Conservation (phyloP, 2,113 vertebrate species). For the Oplegnathus fasciatus region DNA sequence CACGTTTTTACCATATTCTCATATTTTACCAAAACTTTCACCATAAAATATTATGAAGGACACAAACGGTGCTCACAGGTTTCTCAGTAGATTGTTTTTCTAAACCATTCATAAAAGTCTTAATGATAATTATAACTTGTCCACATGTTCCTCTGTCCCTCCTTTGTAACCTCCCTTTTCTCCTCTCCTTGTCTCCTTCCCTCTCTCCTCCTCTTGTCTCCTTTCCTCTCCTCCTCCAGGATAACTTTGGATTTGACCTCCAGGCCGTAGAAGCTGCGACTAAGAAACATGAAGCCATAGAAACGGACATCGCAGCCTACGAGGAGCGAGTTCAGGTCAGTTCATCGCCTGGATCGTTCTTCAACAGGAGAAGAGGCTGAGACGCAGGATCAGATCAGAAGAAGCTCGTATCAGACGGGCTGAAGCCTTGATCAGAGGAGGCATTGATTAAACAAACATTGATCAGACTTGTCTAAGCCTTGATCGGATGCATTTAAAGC, state of each 20-base stretch:
- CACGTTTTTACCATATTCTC: not conserved
- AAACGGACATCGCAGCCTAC: constrained; percentile 96
- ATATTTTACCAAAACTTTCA: not conserved
- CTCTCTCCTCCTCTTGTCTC: not conserved
- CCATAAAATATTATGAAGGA: no score
- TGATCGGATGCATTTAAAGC: not conserved
- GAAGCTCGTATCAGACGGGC: not conserved
- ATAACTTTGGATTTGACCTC: constrained; percentile 98
- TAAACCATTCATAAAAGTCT: not conserved
- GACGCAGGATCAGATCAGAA: no score
- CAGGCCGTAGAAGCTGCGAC: constrained; percentile 98
- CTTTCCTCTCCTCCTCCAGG: constrained; percentile 66
- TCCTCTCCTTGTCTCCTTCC: not conserved
- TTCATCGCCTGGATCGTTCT: not conserved
- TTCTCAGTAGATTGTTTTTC: no score
- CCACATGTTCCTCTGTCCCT: not conserved
- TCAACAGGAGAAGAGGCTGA: not conserved
- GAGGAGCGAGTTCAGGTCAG: constrained; percentile 93
- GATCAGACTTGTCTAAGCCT: not conserved
- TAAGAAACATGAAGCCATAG: constrained; percentile 99
- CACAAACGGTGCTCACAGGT: no score
- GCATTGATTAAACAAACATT: not conserved
- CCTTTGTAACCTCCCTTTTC: not conserved
- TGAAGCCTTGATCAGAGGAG: no score
- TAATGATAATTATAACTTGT: not conserved